These are phyloP conservation scores for Drosophila stalkeri DNA, from an alignment of 2,888 invertebrate genomes.

Conservation along the genomic window DNA sequence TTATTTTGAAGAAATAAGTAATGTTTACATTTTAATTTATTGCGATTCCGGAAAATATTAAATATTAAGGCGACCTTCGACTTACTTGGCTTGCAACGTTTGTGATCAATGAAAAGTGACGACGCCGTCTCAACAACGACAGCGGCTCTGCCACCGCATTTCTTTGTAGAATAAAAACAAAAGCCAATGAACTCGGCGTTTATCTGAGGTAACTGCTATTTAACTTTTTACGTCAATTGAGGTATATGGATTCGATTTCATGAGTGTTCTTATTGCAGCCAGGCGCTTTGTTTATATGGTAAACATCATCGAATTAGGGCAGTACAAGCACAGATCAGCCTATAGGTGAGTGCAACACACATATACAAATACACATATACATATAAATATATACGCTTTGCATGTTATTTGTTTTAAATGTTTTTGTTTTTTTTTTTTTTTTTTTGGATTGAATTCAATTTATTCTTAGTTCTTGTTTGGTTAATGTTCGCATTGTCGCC, in stretches of 20 bases:
- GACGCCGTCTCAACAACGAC: slow-evolving; percentile 62
- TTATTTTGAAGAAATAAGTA: slow-evolving; percentile 20
- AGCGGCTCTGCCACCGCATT: slow-evolving; percentile 61
- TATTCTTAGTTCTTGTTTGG: slow-evolving; percentile 20
- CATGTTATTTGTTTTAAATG: slow-evolving; percentile 38
- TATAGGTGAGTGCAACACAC: slow-evolving; percentile 44
- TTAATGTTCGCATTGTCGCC: neutral
- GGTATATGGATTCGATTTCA: slow-evolving; percentile 13
- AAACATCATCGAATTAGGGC: slow-evolving; percentile 46
- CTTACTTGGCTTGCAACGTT: slow-evolving; percentile 11
- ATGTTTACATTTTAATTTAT: slow-evolving; percentile 5
- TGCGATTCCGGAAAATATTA: slow-evolving; percentile 1
- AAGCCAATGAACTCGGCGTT: slow-evolving; percentile 12
- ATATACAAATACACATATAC: slow-evolving; percentile 10
- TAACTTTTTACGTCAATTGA: slow-evolving; percentile 17
- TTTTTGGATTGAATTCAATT: slow-evolving; percentile 3
- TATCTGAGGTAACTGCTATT: slow-evolving; percentile 31
- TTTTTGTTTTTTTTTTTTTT: neutral
- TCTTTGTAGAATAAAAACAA: slow-evolving; percentile 41
- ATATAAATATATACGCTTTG: slow-evolving; percentile 15
- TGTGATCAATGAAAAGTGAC: slow-evolving; percentile 42
- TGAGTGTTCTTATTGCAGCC: slow-evolving; percentile 26
- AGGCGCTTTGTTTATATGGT: slow-evolving; percentile 39
- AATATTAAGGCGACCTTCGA: neutral
- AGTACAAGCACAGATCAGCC: slow-evolving; percentile 18